Evolutionary conservation across 2,797 vertebrate genomes (phyloP).

Genomic region (Dicrostonyx torquatus): DNA sequence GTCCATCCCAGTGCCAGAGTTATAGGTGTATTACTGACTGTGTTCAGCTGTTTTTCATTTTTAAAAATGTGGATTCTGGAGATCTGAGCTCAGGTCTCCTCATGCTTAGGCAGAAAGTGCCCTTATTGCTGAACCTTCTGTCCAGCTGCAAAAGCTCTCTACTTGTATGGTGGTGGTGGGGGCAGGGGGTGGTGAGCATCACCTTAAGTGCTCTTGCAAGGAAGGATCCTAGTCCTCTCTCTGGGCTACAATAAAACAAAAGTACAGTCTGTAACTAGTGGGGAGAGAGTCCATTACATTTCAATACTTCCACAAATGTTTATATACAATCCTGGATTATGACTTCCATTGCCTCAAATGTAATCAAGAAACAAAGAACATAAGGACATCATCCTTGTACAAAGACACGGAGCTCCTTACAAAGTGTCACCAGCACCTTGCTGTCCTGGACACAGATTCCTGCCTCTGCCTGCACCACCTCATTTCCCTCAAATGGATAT

Average conservation of each 20-base stretch:
- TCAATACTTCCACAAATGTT: not conserved
- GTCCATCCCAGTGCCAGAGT: not conserved
- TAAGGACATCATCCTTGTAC: not conserved
- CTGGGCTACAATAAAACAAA: not conserved
- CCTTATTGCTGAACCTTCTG: not conserved
- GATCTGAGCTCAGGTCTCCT: not conserved
- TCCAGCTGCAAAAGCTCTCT: not conserved
- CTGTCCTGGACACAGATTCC: no score
- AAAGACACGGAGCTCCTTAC: not conserved
- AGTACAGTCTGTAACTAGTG: not conserved
- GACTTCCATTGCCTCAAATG: not conserved
- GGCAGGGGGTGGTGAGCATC: not conserved
- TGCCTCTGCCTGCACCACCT: not conserved
- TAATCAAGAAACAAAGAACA: not conserved
- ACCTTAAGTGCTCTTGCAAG: not conserved
- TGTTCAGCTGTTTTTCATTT: not conserved
- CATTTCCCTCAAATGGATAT: not conserved
- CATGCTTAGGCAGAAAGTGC: not conserved
- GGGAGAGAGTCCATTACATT: not conserved
- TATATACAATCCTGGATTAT: not conserved
- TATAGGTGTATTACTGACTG: not conserved
- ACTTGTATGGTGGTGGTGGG: not conserved
- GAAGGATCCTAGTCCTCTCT: not conserved
- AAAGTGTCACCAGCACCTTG: not conserved
- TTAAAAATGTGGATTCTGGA: not conserved